Evolutionary conservation across 2,797 vertebrate genomes (phyloP).

Genomic region (Danionella dracula): DNA sequence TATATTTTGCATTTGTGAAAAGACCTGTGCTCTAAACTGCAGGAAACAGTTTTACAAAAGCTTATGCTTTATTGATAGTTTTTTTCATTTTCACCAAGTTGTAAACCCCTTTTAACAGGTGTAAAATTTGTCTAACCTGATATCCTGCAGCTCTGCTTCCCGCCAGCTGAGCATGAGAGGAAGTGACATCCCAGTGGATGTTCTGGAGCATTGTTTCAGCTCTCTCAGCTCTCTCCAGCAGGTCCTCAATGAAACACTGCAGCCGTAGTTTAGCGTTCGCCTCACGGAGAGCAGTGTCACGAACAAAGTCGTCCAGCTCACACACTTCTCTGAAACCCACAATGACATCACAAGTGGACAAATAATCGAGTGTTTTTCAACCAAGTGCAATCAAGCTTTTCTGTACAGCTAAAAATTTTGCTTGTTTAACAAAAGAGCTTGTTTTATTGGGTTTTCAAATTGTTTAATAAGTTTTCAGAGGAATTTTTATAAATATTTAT

Average conservation of each 20-base stretch:
- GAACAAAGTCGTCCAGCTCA: conserved; percentile 60
- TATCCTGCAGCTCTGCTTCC: not conserved
- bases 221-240: conserved; percentile 39
- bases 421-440: too few species aligned
- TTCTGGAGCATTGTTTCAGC: conserved; percentile 41
- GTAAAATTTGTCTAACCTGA: conserved; percentile 5
- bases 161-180: conserved; percentile 6
- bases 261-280: conserved; percentile 59
- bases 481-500: too few species aligned
- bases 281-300: conserved; percentile 57
- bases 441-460: too few species aligned
- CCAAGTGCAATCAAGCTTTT: too few species aligned
- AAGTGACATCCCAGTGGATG: conserved; percentile 11
- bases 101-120: not conserved
- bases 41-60: too few species aligned
- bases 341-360: too few species aligned
- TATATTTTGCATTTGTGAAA: too few species aligned
- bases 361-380: not conserved
- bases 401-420: too few species aligned
- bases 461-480: too few species aligned
- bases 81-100: too few species aligned
- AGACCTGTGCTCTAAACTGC: too few species aligned
- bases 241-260: conserved; percentile 52
- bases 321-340: conserved; percentile 57
- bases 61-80: too few species aligned